These are phyloP conservation scores for Pipistrellus pipistrellus DNA, from an alignment of 2,797 vertebrate genomes.

Conservation along the genomic window DNA sequence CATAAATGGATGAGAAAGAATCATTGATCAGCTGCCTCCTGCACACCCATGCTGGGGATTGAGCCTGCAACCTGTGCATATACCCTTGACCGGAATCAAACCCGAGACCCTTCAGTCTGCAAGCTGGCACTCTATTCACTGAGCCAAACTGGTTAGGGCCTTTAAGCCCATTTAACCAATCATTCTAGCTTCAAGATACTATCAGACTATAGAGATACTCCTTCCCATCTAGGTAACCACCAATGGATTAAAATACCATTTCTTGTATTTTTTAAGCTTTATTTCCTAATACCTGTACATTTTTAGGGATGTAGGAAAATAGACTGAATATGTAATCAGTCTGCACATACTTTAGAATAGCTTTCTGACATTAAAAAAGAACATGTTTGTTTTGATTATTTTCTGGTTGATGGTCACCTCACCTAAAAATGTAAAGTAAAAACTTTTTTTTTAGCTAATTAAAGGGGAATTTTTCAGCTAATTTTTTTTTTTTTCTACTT, in stretches of 20 bases:
- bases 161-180: not conserved
- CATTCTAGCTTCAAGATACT: not conserved
- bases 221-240: not conserved
- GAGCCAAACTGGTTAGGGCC: too few species aligned
- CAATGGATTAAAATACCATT: not conserved
- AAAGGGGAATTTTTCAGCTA: constrained; percentile 12
- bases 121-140: too few species aligned
- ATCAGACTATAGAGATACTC: not conserved
- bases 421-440: constrained; percentile 16
- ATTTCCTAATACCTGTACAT: constrained; percentile 6
- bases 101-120: too few species aligned
- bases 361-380: constrained; percentile 29
- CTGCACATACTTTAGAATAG: not conserved
- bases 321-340: not conserved
- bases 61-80: too few species aligned
- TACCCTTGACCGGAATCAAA: too few species aligned
- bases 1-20: too few species aligned
- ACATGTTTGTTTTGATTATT: not conserved
- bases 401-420: not conserved
- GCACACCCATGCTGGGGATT: too few species aligned
- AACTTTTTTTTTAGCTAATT: not conserved
- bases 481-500: not conserved
- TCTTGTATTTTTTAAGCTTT: not conserved
- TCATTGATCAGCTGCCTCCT: too few species aligned
- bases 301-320: constrained; percentile 21